Evolutionary conservation across 2,797 vertebrate species (phyloP).

Genomic region (Manis crassicaudata): DNA sequence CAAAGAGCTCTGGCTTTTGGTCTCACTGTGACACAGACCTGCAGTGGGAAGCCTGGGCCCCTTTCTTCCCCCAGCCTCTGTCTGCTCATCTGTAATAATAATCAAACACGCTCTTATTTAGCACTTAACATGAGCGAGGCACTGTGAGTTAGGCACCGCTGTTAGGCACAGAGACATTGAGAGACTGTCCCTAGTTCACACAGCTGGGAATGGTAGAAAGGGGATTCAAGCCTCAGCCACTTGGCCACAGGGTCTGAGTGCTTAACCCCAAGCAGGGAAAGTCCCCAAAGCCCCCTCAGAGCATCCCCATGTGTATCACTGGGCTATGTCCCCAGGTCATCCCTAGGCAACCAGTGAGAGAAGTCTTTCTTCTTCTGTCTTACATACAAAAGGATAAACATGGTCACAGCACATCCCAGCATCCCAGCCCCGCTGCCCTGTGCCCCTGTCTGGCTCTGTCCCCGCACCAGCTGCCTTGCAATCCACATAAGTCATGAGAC

Average conservation of each 20-base stretch:
- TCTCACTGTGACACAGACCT: background rate
- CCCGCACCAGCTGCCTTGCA: background rate
- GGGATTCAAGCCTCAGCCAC: background rate
- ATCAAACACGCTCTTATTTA: background rate
- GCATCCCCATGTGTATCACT: background rate
- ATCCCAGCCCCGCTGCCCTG: rapidly evolving
- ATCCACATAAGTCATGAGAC: background rate
- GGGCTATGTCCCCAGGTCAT: background rate
- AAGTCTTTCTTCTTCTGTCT: background rate
- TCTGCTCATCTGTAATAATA: background rate
- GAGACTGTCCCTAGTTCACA: background rate
- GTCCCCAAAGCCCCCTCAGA: background rate
- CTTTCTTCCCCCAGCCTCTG: background rate
- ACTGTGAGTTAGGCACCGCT: background rate
- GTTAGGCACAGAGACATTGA: background rate
- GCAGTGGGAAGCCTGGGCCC: background rate
- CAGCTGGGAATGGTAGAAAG: background rate
- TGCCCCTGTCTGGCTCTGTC: background rate
- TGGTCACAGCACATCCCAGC: background rate
- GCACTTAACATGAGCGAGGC: background rate
- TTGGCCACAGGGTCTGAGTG: background rate
- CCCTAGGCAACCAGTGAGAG: no score
- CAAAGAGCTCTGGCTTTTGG: background rate
- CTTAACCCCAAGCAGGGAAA: background rate
- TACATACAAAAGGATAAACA: background rate